These are phyloP conservation scores for Chaetorhynchus papuensis DNA, from an alignment of 2,113 vertebrate genomes.

Conservation along the genomic window DNA sequence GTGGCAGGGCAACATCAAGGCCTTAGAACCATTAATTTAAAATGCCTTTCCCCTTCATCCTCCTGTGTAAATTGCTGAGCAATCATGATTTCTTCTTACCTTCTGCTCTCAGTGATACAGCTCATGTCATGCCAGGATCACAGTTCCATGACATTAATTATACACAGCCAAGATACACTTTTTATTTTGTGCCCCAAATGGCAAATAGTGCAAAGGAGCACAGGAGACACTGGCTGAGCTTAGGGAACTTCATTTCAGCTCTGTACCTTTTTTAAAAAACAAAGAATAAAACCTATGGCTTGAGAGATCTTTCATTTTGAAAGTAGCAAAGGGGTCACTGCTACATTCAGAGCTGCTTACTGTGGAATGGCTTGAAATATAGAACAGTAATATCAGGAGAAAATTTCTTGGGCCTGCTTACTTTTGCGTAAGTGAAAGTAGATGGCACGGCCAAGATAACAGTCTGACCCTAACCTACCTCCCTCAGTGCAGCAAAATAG, in stretches of 20 bases:
- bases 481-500: neutral
- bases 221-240: neutral
- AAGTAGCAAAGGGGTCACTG: constrained; percentile 38
- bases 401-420: neutral
- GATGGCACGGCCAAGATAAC: neutral
- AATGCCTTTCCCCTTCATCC: constrained; percentile 59
- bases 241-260: constrained; percentile 45
- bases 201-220: constrained; percentile 40
- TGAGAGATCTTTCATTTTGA: constrained; percentile 48
- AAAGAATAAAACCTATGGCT: neutral
- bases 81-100: constrained; percentile 68
- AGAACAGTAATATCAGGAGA: neutral
- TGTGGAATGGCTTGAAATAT: constrained; percentile 25
- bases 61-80: constrained; percentile 66
- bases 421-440: neutral
- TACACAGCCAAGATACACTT: constrained; percentile 48
- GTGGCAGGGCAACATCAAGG: constrained; percentile 61
- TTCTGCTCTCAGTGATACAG: constrained; percentile 65
- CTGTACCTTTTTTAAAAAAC: neutral
- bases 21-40: constrained; percentile 69
- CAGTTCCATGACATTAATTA: constrained; percentile 75
- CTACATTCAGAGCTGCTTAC: neutral
- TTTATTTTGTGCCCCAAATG: constrained; percentile 34
- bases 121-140: constrained; percentile 62
- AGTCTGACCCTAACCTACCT: neutral